phyloP scores from a whole-genome alignment of 2,888 invertebrate genomes.

The Xestia xanthographa region DNA sequence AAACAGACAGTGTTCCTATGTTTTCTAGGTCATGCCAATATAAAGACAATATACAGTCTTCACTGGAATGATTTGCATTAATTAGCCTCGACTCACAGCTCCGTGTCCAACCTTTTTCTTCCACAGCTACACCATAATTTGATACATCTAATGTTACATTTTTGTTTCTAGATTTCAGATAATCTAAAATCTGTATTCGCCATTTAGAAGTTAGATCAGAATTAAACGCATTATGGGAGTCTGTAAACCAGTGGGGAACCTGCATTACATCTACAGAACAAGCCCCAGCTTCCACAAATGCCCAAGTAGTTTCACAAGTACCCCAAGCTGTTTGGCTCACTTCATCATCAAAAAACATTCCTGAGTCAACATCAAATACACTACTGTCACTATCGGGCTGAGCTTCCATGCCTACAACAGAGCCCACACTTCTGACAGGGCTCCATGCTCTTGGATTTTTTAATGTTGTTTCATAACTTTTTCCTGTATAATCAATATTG shows the following conservation, averaged over 20 bases:
- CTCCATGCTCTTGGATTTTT: conserved; percentile 96
- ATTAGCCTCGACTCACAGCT: conserved; percentile 94
- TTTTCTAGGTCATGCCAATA: conserved; percentile 95
- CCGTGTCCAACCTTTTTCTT: conserved; percentile 96
- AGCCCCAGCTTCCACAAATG: conserved; percentile 95
- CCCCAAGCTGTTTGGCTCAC: conserved; percentile 94
- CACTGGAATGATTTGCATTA: conserved; percentile 89
- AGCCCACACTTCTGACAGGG: conserved; percentile 96
- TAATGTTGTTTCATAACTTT: conserved; percentile 93
- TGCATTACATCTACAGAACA: conserved; percentile 93
- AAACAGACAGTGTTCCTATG: conserved; percentile 94
- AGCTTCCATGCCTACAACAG: conserved; percentile 95
- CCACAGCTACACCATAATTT: conserved; percentile 94
- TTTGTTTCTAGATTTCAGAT: conserved; percentile 91
- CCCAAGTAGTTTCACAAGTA: conserved; percentile 95
- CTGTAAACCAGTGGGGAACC: conserved; percentile 95
- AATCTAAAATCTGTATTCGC: conserved; percentile 93
- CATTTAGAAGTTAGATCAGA: conserved; percentile 93
- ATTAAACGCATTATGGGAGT: conserved; percentile 90
- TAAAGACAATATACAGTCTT: conserved; percentile 95
- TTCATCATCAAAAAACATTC: conserved; percentile 95
- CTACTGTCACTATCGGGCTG: conserved; percentile 96
- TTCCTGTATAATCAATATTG: conserved; percentile 91
- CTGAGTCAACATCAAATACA: conserved; percentile 95
- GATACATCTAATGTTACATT: conserved; percentile 88